Conservation (phyloP, 2,888 invertebrate genomes). For the Drosophila buzzatii region DNA sequence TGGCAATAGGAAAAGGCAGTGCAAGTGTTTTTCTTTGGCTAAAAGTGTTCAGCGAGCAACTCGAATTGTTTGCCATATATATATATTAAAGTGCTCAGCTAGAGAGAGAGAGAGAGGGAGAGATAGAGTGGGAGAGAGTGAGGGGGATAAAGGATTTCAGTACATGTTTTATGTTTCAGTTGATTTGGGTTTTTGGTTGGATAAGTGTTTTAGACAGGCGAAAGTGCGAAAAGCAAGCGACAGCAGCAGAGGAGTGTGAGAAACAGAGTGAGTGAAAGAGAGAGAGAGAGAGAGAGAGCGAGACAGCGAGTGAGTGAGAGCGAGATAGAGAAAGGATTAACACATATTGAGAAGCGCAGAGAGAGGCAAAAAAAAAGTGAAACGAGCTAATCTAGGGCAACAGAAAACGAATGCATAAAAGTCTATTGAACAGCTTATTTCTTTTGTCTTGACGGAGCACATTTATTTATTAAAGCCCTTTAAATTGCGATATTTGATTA, state of each 20-base stretch:
- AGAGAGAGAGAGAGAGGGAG: neutral
- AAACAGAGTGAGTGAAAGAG: too few relatives aligned
- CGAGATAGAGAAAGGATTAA: neutral
- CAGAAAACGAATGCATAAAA: neutral
- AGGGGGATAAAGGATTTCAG: constrained; percentile 8
- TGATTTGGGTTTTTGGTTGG: constrained; percentile 5
- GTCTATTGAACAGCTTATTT: constrained; percentile 1
- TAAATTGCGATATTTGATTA: too few relatives aligned
- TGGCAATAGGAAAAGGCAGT: constrained; percentile 29
- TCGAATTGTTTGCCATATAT: constrained; percentile 52
- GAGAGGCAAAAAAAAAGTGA: neutral
- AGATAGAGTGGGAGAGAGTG: neutral
- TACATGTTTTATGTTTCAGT: constrained; percentile 27
- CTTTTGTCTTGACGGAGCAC: neutral
- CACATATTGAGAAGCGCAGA: neutral
- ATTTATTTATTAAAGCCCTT: neutral
- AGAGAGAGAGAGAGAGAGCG: neutral
- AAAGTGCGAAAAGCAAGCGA: neutral
- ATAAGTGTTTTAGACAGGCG: constrained; percentile 14
- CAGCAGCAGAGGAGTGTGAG: neutral
- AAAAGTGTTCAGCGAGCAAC: constrained; percentile 64
- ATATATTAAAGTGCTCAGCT: constrained; percentile 59
- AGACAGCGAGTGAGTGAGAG: too few relatives aligned
- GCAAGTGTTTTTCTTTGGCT: constrained; percentile 45
- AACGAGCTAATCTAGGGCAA: neutral